phyloP scores from a whole-genome alignment of 2,888 invertebrate species.

The Chorisops tibialis region DNA sequence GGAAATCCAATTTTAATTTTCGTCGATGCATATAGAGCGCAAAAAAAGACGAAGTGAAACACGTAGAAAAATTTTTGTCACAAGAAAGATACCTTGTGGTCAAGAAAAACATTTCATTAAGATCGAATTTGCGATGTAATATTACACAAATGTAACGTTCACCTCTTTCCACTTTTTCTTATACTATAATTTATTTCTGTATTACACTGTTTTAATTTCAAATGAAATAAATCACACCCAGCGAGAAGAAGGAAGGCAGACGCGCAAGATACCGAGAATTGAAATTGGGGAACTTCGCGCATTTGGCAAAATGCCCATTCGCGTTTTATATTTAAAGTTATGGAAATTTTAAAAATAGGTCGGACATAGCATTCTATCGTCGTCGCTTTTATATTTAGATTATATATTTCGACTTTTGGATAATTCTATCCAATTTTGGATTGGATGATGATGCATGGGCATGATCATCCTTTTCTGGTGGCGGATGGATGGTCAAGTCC shows the following conservation, averaged over 20 bases:
- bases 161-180: too few species aligned
- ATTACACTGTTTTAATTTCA: background rate
- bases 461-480: conserved; percentile 12
- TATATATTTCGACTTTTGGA: conserved; percentile 23
- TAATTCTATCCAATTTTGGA: conserved; percentile 31
- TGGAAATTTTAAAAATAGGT: conserved; percentile 36
- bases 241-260: background rate
- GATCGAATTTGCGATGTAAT: too few species aligned
- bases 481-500: conserved; percentile 11
- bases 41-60: too few species aligned
- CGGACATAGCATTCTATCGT: conserved; percentile 28
- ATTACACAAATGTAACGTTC: too few species aligned
- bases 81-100: too few species aligned
- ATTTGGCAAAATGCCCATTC: conserved; percentile 35
- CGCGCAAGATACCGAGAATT: background rate
- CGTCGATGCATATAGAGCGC: too few species aligned
- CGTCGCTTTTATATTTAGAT: conserved; percentile 27
- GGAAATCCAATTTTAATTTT: too few species aligned
- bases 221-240: background rate
- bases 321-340: conserved; percentile 31
- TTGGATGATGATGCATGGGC: conserved; percentile 10
- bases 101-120: too few species aligned
- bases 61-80: too few species aligned
- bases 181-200: background rate
- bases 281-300: conserved; percentile 22